phyloP scores from a whole-genome alignment of 92 coral and sea anemone genomes.

The Parazoanthus darwini region DNA sequence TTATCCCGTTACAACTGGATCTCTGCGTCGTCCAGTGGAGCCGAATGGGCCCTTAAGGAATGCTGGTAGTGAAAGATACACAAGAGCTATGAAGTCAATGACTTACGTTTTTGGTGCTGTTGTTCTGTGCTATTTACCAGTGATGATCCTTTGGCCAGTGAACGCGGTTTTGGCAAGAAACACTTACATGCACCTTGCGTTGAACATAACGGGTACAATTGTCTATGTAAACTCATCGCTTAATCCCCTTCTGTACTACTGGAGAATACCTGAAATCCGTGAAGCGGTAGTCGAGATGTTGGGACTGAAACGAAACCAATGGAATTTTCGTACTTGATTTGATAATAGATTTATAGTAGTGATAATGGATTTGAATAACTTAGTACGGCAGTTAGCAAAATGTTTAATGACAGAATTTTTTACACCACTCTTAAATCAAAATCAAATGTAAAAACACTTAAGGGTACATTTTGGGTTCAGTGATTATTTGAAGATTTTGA shows the following conservation, averaged over 20 bases:
- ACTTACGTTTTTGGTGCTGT: slow-evolving; percentile 14
- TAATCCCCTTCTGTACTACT: slow-evolving; percentile 4
- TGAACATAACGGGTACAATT: not conserved
- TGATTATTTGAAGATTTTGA: no score
- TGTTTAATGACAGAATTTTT: no score
- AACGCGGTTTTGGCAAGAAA: not conserved
- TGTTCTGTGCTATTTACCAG: slow-evolving; percentile 12
- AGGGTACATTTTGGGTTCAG: no score
- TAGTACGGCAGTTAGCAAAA: no score
- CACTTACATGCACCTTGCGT: not conserved
- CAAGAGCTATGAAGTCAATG: slow-evolving; percentile 3
- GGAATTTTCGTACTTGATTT: no score
- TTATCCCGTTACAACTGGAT: not conserved
- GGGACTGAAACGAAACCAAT: no score
- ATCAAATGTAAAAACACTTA: no score
- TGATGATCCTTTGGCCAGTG: not conserved
- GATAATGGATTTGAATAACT: no score
- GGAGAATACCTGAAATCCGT: slow-evolving; percentile 24
- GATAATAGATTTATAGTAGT: no score
- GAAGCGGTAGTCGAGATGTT: not conserved
- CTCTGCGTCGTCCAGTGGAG: not conserved
- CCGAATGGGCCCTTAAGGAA: not conserved
- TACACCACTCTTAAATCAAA: no score
- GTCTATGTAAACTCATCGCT: not conserved
- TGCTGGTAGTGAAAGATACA: not conserved